Evolutionary conservation across 1,140 invertebrate genomes (phyloP), one percentile per base, ranked within the genome.

Genomic region (Lordiphosa clarofinis): DNA sequence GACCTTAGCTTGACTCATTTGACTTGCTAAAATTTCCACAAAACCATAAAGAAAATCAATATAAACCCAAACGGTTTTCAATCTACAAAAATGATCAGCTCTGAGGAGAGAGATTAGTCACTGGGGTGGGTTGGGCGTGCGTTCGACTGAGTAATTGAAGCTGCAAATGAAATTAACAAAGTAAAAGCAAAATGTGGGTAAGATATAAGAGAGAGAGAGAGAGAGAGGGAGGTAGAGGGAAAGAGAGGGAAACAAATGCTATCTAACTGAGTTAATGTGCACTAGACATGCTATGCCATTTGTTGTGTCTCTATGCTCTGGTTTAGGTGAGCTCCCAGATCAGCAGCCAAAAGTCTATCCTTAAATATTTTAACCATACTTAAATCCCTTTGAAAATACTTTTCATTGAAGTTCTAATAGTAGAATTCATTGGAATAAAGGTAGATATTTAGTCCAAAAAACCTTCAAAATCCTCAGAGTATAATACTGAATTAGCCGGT

Each of bases 141-240:
- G 43, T 21, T 37, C 40, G 19, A 13, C 53, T 46, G 63, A 50
- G 63, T 67, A 67, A 67, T 67, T 65, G 62, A 66, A 64, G 63
- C 63, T 66, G 63, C 61, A 67, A 66, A 57, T 66, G 38, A 57
- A 73, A 74, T 74, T 68, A 73, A 33, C 38, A 54, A 38, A 66
- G 66, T 56, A 63, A 67, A 65, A 65, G 39, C 36, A n/a, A 47
- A 63, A 46, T 54, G 42, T n/a, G 15, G 21, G 8, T 24, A n/a
- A 15, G 38, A 9, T 6, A 40, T 40, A 6, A n/a, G 12, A n/a
- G n/a, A n/a, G n/a, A n/a, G n/a, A n/a, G n/a, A n/a, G n/a, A n/a
- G n/a, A n/a, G n/a, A n/a, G n/a, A n/a, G n/a, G n/a, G n/a, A n/a
- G n/a, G n/a, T n/a, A 9, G 37, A 28, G 12, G 19, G 31, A n/a